Base-by-base conservation (phyloP, 2,113 vertebrate genomes). In the Chaetops frenatus region DNA sequence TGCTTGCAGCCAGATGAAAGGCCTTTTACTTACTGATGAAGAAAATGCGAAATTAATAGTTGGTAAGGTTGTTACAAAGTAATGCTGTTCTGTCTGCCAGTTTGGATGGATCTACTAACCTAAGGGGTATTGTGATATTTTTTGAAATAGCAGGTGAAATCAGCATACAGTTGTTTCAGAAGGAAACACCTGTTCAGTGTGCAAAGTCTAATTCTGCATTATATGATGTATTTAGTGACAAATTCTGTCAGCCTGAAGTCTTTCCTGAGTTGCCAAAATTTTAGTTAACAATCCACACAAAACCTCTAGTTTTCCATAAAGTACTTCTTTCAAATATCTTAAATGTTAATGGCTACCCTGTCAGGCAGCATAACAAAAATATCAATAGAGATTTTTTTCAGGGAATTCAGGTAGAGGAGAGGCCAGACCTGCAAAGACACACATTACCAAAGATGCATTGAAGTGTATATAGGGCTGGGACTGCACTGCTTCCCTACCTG, bases 1-100 rank as follows among this genome's bases (percentile, higher is more conserved):
- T 72, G 60, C 47, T 72, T 94, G 64, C 54, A 92, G 80, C 45
- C 35, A 95, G 93, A 95, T 97, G 92, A 95, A 90, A 97, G 91
- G 73, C 69, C 21, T 35, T 89, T 72, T 86, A 69, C 50, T 91
- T 95, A 74, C 93, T 93, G 92, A 86, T 90, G 84, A 91, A 83
- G 69, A 87, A 94, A 92, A 64, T 71, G 38, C 7, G 14, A 80
- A 93, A 77, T 56, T 54, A 93, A 56, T 42, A 87, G 20, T 62
- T 77, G 45, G 81, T 83, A 29, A 92, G 40, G 38, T 31, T 86
- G 11, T 44, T 86, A 78, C 0, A 5, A 79, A 87, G 56, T 77
- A 53, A 45, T 56, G 42, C 36, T 12, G 12, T 80, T 94, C 31
- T 45, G 67, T 72, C 27, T 88, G 66, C 60, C 45, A 54, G 36